These are phyloP conservation scores for Piaya cayana DNA, from an alignment of 2,113 vertebrate species.

Conservation along the genomic window DNA sequence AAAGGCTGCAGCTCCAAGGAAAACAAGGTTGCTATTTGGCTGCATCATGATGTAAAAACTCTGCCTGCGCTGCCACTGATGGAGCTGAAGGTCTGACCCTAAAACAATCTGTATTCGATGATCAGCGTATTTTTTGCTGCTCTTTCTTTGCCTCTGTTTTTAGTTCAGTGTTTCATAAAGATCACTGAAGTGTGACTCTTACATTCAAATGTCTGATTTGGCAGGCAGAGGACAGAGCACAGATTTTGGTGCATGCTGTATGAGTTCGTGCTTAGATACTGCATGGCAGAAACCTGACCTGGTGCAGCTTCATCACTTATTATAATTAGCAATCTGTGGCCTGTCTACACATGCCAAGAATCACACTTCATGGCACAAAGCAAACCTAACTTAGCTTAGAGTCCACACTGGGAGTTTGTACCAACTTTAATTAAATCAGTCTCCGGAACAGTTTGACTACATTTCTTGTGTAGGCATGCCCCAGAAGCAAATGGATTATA, in stretches of 20 bases:
- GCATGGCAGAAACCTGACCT: slow-evolving; percentile 9
- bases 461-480: not conserved
- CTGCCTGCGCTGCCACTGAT: not conserved
- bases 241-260: not conserved
- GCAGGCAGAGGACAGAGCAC: not conserved
- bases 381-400: not conserved
- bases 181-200: not conserved
- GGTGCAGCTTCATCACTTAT: slow-evolving; percentile 11
- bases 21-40: not conserved
- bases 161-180: not conserved
- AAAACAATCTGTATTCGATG: not conserved
- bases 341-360: slow-evolving; percentile 3
- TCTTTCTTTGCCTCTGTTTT: not conserved
- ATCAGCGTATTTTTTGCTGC: not conserved
- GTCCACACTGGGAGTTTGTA: not conserved
- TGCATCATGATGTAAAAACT: not conserved
- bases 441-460: slow-evolving; percentile 3
- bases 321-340: slow-evolving; percentile 43
- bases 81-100: not conserved
- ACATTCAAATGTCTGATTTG: not conserved
- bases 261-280: not conserved
- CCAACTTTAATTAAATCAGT: slow-evolving; percentile 34
- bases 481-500: slow-evolving; percentile 22
- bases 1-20: not conserved
- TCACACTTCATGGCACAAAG: slow-evolving; percentile 5